Conservation (phyloP, 2,888 invertebrate genomes). For the Apodemia duryi region DNA sequence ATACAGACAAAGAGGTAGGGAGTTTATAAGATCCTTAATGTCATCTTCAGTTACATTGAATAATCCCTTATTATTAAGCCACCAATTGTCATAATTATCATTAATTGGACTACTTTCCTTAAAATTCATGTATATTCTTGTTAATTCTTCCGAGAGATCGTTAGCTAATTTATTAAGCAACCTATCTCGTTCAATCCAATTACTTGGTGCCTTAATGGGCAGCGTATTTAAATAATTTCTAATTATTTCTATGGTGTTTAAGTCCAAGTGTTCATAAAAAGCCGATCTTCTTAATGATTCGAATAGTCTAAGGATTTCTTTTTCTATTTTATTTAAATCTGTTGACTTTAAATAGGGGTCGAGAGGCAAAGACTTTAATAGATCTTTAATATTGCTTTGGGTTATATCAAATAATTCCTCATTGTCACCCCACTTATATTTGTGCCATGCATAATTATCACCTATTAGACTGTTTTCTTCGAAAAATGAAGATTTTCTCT, state of each 20-base stretch:
- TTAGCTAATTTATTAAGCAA: conserved; percentile 20
- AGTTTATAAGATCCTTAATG: background rate
- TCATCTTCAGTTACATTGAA: background rate
- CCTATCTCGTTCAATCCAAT: conserved; percentile 13
- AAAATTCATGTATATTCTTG: background rate
- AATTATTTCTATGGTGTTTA: conserved; percentile 23
- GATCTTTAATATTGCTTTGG: background rate
- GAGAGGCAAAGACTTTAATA: background rate
- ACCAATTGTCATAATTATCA: background rate
- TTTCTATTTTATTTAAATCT: conserved; percentile 8
- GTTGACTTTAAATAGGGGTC: background rate
- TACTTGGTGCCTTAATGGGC: conserved; percentile 23
- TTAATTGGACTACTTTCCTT: background rate
- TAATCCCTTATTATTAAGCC: background rate
- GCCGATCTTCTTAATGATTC: conserved; percentile 17
- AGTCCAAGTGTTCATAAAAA: conserved; percentile 18
- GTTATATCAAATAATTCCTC: background rate
- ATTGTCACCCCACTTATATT: background rate
- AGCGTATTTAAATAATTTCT: conserved; percentile 20
- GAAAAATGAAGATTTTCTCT: background rate
- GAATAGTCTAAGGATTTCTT: conserved; percentile 14
- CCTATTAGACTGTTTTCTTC: background rate
- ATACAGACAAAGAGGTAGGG: background rate
- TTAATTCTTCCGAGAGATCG: conserved; percentile 2
- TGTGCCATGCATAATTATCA: background rate